Evolutionary conservation across 2,113 vertebrate genomes (phyloP).

Genomic region (Catharus minimus): DNA sequence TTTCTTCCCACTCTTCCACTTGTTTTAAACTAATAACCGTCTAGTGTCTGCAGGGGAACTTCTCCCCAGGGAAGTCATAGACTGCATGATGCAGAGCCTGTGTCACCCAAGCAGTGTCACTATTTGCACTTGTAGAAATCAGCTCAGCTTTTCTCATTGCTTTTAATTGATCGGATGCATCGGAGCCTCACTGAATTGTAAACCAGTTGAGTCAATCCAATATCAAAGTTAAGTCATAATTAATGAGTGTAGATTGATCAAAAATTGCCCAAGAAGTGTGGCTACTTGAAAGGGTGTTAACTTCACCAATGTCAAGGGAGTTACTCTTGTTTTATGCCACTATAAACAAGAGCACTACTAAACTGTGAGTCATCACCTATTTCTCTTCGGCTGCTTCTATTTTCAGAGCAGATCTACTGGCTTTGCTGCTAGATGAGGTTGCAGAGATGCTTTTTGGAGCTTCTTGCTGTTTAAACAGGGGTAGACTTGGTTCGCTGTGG

Average conservation of each 20-base stretch:
- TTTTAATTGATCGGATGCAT: neutral
- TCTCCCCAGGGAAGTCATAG: neutral
- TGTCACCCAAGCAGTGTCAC: neutral
- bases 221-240: neutral
- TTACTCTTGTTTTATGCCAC: constrained; percentile 37
- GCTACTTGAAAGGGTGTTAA: constrained; percentile 21
- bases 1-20: neutral
- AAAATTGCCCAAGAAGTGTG: neutral
- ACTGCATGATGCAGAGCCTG: neutral
- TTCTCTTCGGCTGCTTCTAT: constrained; percentile 22
- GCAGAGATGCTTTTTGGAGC: constrained; percentile 53
- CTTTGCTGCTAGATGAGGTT: constrained; percentile 39
- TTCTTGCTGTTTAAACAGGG: constrained; percentile 3
- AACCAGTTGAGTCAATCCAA: neutral
- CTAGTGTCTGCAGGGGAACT: neutral
- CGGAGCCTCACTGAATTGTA: neutral
- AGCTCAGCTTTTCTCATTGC: neutral
- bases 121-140: neutral
- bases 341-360: constrained; percentile 39
- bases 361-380: constrained; percentile 37
- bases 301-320: constrained; percentile 5
- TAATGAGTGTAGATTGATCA: neutral
- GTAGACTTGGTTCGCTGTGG: constrained; percentile 35
- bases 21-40: fast-evolving
- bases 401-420: constrained; percentile 54